Evolutionary conservation across 2,888 invertebrate genomes (phyloP).

Genomic region (Tetanocera ferruginea): DNA sequence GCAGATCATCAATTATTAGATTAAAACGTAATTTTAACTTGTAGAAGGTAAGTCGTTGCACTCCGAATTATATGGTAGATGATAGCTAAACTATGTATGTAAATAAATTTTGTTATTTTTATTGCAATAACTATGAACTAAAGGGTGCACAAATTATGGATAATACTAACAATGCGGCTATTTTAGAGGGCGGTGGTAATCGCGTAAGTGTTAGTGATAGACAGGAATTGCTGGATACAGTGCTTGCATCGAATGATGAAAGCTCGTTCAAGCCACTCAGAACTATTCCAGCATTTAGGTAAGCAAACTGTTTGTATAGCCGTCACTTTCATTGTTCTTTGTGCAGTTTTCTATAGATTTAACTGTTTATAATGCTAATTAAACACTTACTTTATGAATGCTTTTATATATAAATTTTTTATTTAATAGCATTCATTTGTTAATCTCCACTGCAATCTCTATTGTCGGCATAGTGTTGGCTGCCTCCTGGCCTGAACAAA

Average conservation of each 20-base stretch:
- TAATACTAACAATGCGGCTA: slow-evolving; percentile 47
- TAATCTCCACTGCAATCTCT: slow-evolving; percentile 66
- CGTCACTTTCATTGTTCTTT: not conserved
- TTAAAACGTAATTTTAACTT: slow-evolving; percentile 53
- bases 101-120: not conserved
- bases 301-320: slow-evolving; percentile 30
- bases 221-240: slow-evolving; percentile 63
- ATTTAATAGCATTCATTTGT: slow-evolving; percentile 61
- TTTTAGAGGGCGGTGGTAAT: slow-evolving; percentile 44
- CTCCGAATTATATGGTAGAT: not conserved
- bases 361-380: not conserved
- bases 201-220: slow-evolving; percentile 54
- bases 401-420: not conserved
- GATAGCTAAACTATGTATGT: not conserved
- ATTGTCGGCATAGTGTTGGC: slow-evolving; percentile 63
- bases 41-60: slow-evolving; percentile 52
- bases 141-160: slow-evolving; percentile 59
- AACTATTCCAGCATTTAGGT: slow-evolving; percentile 67
- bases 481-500: slow-evolving; percentile 59
- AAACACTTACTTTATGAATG: not conserved
- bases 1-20: slow-evolving; percentile 50
- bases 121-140: not conserved
- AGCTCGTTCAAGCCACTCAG: slow-evolving; percentile 61
- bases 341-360: not conserved
- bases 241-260: slow-evolving; percentile 61